A percentile compares a stretch with the other conserved stretches of the same genome.
Evolutionary conservation across 2,888 invertebrate genomes (phyloP).

Genomic region (Microplitis manilae): DNA sequence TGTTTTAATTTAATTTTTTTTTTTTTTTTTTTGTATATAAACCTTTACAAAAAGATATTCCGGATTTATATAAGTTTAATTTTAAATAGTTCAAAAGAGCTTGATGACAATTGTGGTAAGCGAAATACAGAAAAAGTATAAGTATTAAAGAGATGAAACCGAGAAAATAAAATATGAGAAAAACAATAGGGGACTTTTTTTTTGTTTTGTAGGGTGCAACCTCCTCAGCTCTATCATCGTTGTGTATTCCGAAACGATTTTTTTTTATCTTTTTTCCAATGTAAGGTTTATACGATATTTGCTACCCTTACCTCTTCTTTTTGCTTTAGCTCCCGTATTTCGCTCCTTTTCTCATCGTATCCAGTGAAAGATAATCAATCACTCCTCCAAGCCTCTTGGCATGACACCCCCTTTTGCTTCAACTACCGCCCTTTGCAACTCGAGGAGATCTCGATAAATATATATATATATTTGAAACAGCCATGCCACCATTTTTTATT

Average conservation of each 20-base stretch:
- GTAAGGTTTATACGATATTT: conserved; percentile 32
- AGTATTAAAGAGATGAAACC: conserved; percentile 39
- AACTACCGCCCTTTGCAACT: conserved; percentile 38
- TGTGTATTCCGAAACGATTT: conserved; percentile 46
- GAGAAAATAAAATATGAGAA: conserved; percentile 41
- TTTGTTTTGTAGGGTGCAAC: conserved; percentile 60
- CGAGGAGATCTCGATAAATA: conserved; percentile 30
- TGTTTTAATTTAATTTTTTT: neutral
- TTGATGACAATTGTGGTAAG: conserved; percentile 6
- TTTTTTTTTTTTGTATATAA: neutral
- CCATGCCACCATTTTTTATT: conserved; percentile 14
- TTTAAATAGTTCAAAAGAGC: neutral
- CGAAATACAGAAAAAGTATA: conserved; percentile 35
- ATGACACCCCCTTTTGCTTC: conserved; percentile 61
- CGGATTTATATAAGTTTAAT: neutral
- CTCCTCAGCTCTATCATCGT: conserved; percentile 65
- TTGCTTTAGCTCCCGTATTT: conserved; percentile 50
- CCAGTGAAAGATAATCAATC: conserved; percentile 72
- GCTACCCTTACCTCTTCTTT: conserved; percentile 43
- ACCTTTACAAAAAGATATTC: neutral
- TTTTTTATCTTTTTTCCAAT: conserved; percentile 52
- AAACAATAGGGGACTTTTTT: conserved; percentile 55
- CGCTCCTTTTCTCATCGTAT: conserved; percentile 57
- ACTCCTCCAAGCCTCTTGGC: conserved; percentile 67
- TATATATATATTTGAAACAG: neutral